Base-by-base conservation (phyloP, 1,140 invertebrate genomes). In the Nixonia krombeini region DNA sequence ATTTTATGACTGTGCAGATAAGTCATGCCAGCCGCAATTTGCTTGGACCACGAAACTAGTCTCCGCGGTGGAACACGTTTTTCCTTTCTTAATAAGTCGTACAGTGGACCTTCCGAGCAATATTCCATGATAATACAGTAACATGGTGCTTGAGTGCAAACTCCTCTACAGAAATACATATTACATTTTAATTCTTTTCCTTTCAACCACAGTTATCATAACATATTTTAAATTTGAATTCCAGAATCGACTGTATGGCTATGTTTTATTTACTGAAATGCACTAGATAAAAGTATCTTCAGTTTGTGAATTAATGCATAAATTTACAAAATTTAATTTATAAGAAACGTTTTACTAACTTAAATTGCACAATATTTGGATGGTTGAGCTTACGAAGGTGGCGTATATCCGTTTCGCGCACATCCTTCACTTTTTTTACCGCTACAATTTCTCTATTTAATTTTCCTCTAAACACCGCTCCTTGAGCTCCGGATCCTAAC, bases 61-160 rank as follows among this genome's bases (percentile, higher is more conserved):
- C 93, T 89, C 26, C 88, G 86, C 5, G 96, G 96, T 35, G 94
- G 91, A 69, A 99, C 92, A 51, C 90, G 88, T 72, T 93, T 88
- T 50, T 92, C 91, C 49, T 92, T 92, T 71, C 91, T 90, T 4
- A 99, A 86, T 65, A 97, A 89, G 77, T 97, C 94, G 78, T 96
- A 98, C 10, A 99, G 87, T 25, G 96, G 93, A 7, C 97, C 97
- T 79, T 95, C 94, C 1, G 96, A 95, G 81, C 97, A 99, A 83
- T 91, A 99, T 81, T 99, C 97, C 97, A 99, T 99, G 12, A 99
- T 91, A 69, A 99, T 95, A 82, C 96, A 98, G 79, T 93, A 98
- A 74, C 92, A 94, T 1, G 96, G 96, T n/a, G 94, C 89, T 78
- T 96, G 91, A 0, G 94, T 97, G 78, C 95, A 98, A 4, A 98